These are phyloP conservation scores for Empis livida DNA, from an alignment of 2,888 invertebrate species.

Conservation along the genomic window DNA sequence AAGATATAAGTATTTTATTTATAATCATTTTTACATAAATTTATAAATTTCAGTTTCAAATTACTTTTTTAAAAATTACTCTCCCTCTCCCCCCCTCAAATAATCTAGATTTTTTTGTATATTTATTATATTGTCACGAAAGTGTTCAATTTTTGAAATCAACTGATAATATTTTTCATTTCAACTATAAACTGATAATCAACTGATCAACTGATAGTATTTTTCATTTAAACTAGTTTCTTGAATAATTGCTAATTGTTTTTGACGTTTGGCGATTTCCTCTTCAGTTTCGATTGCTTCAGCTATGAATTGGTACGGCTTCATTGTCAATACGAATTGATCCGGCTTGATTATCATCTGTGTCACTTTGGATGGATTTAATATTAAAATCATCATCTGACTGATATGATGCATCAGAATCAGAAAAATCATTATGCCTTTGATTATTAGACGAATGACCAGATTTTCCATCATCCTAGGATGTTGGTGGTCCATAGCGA, in stretches of 20 bases:
- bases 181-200: conserved; percentile 31
- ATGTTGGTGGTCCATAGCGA: conserved; percentile 35
- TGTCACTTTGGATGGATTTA: conserved; percentile 25
- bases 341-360: conserved; percentile 35
- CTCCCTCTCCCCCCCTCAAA: too few relatives aligned
- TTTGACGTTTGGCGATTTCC: conserved; percentile 34
- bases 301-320: too few relatives aligned
- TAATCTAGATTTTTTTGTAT: too few relatives aligned
- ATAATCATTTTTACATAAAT: too few relatives aligned
- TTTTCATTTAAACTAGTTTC: conserved; percentile 33
- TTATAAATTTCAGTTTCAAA: too few relatives aligned
- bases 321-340: conserved; percentile 70
- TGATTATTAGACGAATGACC: background rate
- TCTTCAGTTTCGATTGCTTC: conserved; percentile 62
- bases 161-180: conserved; percentile 14
- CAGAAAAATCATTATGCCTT: conserved; percentile 15
- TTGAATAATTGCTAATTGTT: conserved; percentile 31
- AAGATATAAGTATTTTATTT: too few relatives aligned
- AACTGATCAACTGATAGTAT: conserved; percentile 30
- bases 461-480: conserved; percentile 23
- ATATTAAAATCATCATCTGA: conserved; percentile 39
- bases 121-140: conserved; percentile 8
- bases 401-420: conserved; percentile 43
- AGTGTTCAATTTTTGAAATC: conserved; percentile 7
- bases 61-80: too few relatives aligned